A percentile compares a stretch with the other conserved stretches of the same genome.
These are phyloP conservation scores for Diarsia rubi DNA, from an alignment of 2,888 invertebrate genomes.

Conservation along the genomic window DNA sequence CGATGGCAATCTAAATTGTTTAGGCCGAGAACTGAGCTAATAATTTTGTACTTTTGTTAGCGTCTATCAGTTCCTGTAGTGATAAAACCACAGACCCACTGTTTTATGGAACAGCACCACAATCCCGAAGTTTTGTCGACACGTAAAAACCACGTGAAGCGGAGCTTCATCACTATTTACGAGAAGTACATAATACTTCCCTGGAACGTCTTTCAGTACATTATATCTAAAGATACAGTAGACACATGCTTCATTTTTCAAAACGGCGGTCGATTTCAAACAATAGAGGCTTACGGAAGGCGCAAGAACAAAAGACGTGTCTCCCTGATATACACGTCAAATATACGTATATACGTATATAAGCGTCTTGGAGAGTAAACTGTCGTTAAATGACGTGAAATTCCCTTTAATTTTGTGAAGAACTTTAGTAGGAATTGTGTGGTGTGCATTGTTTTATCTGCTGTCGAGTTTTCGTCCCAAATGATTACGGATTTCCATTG, in stretches of 20 bases:
- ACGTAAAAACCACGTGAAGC: not conserved
- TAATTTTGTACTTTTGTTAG: too few relatives aligned
- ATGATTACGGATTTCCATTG: too few relatives aligned
- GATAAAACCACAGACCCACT: too few relatives aligned
- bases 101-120: too few relatives aligned
- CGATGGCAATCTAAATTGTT: too few relatives aligned
- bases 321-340: conserved; percentile 43
- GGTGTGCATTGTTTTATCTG: not conserved
- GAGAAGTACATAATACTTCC: not conserved
- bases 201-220: conserved; percentile 3
- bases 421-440: conserved; percentile 6
- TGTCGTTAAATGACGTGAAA: conserved; percentile 50
- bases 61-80: too few relatives aligned
- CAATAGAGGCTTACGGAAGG: conserved; percentile 56
- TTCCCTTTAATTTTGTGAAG: conserved; percentile 24
- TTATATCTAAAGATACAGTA: conserved; percentile 30
- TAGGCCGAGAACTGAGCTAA: too few relatives aligned
- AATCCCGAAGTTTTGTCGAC: not conserved
- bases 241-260: conserved; percentile 62
- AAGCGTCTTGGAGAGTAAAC: conserved; percentile 50
- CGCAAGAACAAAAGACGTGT: conserved; percentile 57
- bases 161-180: not conserved
- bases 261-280: conserved; percentile 56
- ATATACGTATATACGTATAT: conserved; percentile 22
- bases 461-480: not conserved